Base-by-base conservation (phyloP, 2,797 vertebrate genomes). In the Toxotes lorentzi region DNA sequence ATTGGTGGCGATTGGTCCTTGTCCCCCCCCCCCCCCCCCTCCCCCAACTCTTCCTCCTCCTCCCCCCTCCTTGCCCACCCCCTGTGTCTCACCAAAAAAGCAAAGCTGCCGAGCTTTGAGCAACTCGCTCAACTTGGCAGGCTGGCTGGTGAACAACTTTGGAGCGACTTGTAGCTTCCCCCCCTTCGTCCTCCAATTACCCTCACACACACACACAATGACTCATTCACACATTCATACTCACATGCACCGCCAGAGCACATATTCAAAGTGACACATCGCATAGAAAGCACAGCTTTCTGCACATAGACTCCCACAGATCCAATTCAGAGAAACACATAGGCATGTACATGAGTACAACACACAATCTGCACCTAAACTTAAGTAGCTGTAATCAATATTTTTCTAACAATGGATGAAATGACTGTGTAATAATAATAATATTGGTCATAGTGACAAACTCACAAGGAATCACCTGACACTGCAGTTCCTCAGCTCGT, bases 1-100 rank as follows among this genome's bases (percentile, higher is more conserved):
- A 95, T 96, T 95, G 95, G 92, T 92, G 89, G 87, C 91, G 94
- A 95, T 96, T 95, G 95, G 94, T 95, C 90, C 92, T 93, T 82
- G 87, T 90, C 76, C 69, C 58, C 71, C 54, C 66, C 16, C 69
- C 54, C 71, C 54, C 63, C 14, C 32, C 89, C 76, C 69, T 60
- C 71, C 54, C 63, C 14, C 59, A 19, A 27, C 56, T 34, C 51
- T 4, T 41, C 34, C 48, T 10, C 73, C 53, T 51, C 71, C 66
- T 40, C 38, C 68, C 16, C 50, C 66, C 70, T 82, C 79, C 63
- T 69, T 81, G 81, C 75, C 69, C 78, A 24, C 88, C 80, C 53
- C 68, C 86, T 86, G 82, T 9, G 79, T 58, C 59, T 48, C 71
- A 69, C 65, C 80, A 57, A 86, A 87, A 90, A 89, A 73, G 61